Base-by-base conservation (phyloP, 2,888 invertebrate genomes). In the Andrena praecox region DNA sequence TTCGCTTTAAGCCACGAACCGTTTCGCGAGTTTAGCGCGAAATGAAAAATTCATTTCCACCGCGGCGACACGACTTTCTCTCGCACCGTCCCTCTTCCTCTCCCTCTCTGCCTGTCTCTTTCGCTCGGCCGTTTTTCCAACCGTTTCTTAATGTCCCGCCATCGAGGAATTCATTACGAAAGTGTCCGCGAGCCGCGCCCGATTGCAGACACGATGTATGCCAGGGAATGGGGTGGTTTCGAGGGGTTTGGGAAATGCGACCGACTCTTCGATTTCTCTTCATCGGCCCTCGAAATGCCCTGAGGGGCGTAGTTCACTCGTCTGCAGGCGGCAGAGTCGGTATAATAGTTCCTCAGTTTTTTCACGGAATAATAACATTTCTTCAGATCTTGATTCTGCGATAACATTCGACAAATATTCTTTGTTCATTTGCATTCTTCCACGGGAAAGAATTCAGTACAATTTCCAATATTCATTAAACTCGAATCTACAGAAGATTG, bases 41-140 rank as follows among this genome's bases (percentile, higher is more conserved):
- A 87, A 90, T 90, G 91, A 91, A 91, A 91, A 91, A 91, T 91
- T 91, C 90, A 91, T 91, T 90, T 87, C 86, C 87, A 90, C 85
- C 82, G 80, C 80, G 85, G 85, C 80, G 87, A 83, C 89, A 83
- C 86, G 82, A 68, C 67, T 78, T 83, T 64, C 67, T 62, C 54
- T 83, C 70, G 29, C 35, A 42, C 72, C 50, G 59, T 69, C 10
- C 52, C 35, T 42, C 48, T 42, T 29, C 33, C 54, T 54, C 63
- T 8, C 56, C 7, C 29, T 66, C 54, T 12, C 27, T n/a, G 60
- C 52, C 59, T 35, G 63, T 52, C 68, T 52, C 70, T 52, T 69
- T 60, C 68, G 56, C 59, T 35, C 67, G 33, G n/a, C 59, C 86
- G 80, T 85, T 86, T 86, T 86, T 79, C 83, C 87, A 67, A 59